Percentiles rank a stretch among this genome's conserved stretches.
phyloP scores from a whole-genome alignment of 2,888 invertebrate species.

The Drosophila sordidula region DNA sequence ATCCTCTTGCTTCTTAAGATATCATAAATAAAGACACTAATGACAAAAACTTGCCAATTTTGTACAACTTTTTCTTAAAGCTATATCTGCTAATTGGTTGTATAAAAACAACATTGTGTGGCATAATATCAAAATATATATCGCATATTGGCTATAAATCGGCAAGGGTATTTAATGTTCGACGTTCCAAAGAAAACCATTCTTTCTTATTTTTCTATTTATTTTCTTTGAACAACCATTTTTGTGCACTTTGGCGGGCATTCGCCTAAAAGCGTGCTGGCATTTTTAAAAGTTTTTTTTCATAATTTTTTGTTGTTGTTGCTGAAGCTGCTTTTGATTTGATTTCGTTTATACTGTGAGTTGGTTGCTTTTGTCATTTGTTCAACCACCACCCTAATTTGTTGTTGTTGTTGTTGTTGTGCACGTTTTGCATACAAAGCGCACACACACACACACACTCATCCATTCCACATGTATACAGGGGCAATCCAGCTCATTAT shows the following conservation, averaged over 20 bases:
- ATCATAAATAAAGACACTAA: no score
- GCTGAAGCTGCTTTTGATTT: conserved; percentile 60
- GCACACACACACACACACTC: conserved; percentile 24
- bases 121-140: no score
- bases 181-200: neutral
- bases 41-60: no score
- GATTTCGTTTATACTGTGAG: conserved; percentile 53
- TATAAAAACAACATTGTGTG: no score
- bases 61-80: no score
- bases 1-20: no score
- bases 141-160: neutral
- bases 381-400: conserved; percentile 67
- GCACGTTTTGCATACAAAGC: conserved; percentile 70
- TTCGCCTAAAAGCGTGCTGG: conserved; percentile 74
- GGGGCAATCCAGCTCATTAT: conserved; percentile 57
- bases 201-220: conserved; percentile 25
- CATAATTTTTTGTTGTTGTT: conserved; percentile 13
- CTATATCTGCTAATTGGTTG: no score
- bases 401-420: conserved; percentile 32
- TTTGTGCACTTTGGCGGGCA: conserved; percentile 49
- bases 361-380: conserved; percentile 64
- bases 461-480: conserved; percentile 20
- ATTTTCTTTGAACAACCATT: conserved; percentile 34
- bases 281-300: conserved; percentile 22
- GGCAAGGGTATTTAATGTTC: neutral